Conservation (phyloP, 2,797 vertebrate species). For the Dromococcyx pavoninus region DNA sequence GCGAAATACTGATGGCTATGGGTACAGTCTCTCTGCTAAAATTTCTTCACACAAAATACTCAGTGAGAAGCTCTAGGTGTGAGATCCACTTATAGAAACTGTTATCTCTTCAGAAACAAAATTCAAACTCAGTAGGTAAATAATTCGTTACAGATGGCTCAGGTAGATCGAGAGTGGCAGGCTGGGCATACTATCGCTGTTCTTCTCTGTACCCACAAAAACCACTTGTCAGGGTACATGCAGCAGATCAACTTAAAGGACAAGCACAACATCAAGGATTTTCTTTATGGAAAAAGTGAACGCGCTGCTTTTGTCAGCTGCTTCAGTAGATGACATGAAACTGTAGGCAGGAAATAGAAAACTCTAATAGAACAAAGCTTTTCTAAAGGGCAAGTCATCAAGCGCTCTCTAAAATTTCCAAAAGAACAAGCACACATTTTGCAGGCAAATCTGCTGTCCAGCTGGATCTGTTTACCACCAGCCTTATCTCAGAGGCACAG, state of each 20-base stretch:
- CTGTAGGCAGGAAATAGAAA: neutral
- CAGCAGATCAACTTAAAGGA: slow-evolving; percentile 14
- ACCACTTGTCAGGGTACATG: neutral
- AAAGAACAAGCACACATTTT: slow-evolving; percentile 51
- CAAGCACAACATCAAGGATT: neutral
- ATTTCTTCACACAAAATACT: neutral
- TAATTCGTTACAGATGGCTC: neutral
- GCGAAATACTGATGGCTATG: neutral
- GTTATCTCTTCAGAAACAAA: neutral
- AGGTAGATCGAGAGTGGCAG: neutral
- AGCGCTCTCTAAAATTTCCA: neutral
- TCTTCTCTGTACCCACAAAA: neutral
- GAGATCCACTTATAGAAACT: neutral
- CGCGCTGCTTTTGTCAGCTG: slow-evolving; percentile 13
- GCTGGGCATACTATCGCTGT: neutral
- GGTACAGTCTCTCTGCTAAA: neutral
- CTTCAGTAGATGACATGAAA: slow-evolving; percentile 2
- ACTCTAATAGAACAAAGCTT: slow-evolving; percentile 44
- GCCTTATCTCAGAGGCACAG: slow-evolving; percentile 65
- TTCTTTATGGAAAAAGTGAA: neutral
- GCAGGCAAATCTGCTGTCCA: slow-evolving; percentile 28
- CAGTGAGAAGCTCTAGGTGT: neutral
- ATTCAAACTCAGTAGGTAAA: neutral
- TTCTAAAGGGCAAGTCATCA: slow-evolving; percentile 69
- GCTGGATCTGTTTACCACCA: slow-evolving; percentile 67